Evolutionary conservation across 2,797 vertebrate species (phyloP), one percentile per base, ranked within the genome.

Genomic region (Ctenopoma kingsleyae): DNA sequence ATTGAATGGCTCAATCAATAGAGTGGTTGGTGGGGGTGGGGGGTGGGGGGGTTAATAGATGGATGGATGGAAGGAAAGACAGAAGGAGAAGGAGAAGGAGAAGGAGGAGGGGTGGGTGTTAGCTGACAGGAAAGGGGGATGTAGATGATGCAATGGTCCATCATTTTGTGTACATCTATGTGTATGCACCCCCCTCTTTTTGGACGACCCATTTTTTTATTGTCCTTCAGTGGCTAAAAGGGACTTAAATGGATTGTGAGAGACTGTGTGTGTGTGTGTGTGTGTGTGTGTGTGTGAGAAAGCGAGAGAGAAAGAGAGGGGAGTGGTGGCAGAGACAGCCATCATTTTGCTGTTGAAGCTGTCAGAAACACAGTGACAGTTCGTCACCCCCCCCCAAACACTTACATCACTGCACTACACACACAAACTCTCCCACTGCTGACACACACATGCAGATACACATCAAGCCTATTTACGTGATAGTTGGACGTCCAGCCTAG

Each of bases 1-100:
- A 91, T 88, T 86, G 89, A 89, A 91, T 66, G 87, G 85, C 82
- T 89, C 84, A 92, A 93, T 93, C 92, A 92, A 91, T 91, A 82
- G 84, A 89, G 87, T 90, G 87, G 78, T 76, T 47, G 53, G 49
- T 59, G 43, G 58, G 22, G 11, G 10, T 3, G 32, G 51, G 67
- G 41, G 50, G 43, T 2, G 4, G 74, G 54, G 58, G 10, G 48
- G 27, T 4, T 68, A 77, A 82, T 78, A 68, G 79, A 80, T 66
- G 58, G 75, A 80, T 38, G 77, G 62, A 62, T 2, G 20, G 58
- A 74, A 20, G 75, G 59, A 57, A 46, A 23, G 51, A 53, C 17
- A 27, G 46, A 53, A 32, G 30, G 27, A 30, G 27, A 55, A 36
- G 52, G 54, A 54, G 16, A 57, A 43, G 23, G 48, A n/a, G 55